Percentiles rank a stretch among this genome's conserved stretches.
Conservation (phyloP, 2,797 vertebrate species). For the Muscicapa comitata region DNA sequence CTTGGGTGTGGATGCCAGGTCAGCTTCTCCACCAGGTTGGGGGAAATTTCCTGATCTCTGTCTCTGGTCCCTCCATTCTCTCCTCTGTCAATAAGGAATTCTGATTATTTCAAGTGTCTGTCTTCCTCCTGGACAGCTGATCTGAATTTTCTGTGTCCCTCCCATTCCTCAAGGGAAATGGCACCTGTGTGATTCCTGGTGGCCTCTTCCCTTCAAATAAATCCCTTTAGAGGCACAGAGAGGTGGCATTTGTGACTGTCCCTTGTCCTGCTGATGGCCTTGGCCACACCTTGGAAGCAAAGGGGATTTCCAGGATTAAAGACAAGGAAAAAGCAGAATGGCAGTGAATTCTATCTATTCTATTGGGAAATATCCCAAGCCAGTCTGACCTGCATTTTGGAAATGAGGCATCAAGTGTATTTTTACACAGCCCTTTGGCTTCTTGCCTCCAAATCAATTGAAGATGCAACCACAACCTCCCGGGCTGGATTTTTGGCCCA, state of each 20-base stretch:
- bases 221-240: not conserved
- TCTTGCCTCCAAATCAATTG: not conserved
- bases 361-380: not conserved
- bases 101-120: not conserved
- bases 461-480: not conserved
- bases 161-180: not conserved
- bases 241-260: not conserved
- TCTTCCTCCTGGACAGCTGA: not conserved
- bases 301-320: not conserved
- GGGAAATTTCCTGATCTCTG: not conserved
- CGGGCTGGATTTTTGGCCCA: not conserved
- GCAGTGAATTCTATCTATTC: not conserved
- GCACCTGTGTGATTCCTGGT: not conserved
- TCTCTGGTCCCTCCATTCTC: not conserved
- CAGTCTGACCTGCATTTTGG: not conserved
- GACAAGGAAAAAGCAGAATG: not conserved
- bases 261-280: not conserved
- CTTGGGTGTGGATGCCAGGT: not conserved
- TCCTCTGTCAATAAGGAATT: not conserved
- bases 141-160: not conserved
- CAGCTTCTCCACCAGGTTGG: not conserved
- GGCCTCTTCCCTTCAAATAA: not conserved
- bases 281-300: not conserved
- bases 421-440: not conserved
- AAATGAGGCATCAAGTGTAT: not conserved